Conservation (phyloP, 2,113 vertebrate genomes). For the Actinemys pallida region DNA sequence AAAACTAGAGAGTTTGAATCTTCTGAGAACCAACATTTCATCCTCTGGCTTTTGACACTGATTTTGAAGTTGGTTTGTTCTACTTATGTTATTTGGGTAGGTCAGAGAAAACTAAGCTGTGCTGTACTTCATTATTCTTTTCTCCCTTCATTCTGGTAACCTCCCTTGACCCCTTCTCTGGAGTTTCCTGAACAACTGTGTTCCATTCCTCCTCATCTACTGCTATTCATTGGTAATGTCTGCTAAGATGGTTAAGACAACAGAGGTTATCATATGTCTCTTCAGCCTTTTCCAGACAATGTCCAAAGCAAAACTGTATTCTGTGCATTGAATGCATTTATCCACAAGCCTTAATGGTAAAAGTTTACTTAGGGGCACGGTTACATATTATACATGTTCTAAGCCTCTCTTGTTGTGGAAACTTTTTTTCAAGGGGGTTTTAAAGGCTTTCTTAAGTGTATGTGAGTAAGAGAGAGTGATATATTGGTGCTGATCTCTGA, state of each 20-base stretch:
- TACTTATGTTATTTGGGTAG: neutral
- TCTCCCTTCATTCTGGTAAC: neutral
- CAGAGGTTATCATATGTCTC: neutral
- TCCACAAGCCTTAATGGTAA: neutral
- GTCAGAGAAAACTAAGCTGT: slow-evolving; percentile 33
- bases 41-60: neutral
- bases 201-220: neutral
- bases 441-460: neutral
- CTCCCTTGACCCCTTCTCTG: neutral
- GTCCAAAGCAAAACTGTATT: neutral
- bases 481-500: neutral
- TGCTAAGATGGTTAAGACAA: slow-evolving; percentile 25
- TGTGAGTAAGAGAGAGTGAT: neutral
- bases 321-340: neutral
- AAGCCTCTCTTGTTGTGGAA: neutral
- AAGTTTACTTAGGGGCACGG: neutral
- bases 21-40: neutral
- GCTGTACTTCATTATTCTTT: neutral
- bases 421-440: neutral
- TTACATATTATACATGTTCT: neutral
- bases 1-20: neutral
- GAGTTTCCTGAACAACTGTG: neutral
- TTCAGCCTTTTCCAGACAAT: neutral
- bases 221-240: neutral
- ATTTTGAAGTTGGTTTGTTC: neutral